A percentile compares a stretch with the other conserved stretches of the same genome.
These are phyloP conservation scores for Dendrophyllia cribrosa DNA, from an alignment of 64 coral and sea anemone genomes.

Conservation along the genomic window DNA sequence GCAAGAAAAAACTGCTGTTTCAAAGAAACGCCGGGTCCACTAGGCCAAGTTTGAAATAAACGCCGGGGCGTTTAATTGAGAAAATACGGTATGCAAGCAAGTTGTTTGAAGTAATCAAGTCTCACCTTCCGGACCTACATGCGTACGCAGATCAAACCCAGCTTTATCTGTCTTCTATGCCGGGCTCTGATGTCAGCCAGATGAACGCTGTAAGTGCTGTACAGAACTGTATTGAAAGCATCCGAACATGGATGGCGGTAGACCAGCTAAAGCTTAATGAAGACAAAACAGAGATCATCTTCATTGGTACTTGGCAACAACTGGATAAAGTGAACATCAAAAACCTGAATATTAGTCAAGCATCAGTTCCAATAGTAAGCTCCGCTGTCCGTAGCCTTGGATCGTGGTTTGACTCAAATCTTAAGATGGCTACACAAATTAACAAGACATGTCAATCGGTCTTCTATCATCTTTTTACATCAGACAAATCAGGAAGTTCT, in stretches of 20 bases:
- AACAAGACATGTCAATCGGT: constrained; percentile 11
- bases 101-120: too few relatives aligned
- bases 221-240: too few relatives aligned
- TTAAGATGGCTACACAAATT: constrained; percentile 1
- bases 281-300: not conserved
- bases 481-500: not conserved
- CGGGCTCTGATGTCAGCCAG: too few relatives aligned
- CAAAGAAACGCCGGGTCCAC: too few relatives aligned
- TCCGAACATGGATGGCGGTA: not conserved
- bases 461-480: not conserved
- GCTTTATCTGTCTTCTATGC: too few relatives aligned
- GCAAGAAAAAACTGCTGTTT: too few relatives aligned
- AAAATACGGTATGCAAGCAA: too few relatives aligned
- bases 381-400: constrained; percentile 53
- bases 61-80: too few relatives aligned
- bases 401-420: constrained; percentile 28
- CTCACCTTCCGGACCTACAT: too few relatives aligned
- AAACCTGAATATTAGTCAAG: constrained; percentile 28
- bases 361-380: not conserved
- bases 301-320: not conserved
- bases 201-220: too few relatives aligned
- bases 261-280: constrained; percentile 20
- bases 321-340: constrained; percentile 41
- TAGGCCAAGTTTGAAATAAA: too few relatives aligned
- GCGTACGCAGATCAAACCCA: too few relatives aligned